Evolutionary conservation across 2,113 vertebrate species (phyloP), one percentile per base, ranked within the genome.

Genomic region (Actenoides hombroni): DNA sequence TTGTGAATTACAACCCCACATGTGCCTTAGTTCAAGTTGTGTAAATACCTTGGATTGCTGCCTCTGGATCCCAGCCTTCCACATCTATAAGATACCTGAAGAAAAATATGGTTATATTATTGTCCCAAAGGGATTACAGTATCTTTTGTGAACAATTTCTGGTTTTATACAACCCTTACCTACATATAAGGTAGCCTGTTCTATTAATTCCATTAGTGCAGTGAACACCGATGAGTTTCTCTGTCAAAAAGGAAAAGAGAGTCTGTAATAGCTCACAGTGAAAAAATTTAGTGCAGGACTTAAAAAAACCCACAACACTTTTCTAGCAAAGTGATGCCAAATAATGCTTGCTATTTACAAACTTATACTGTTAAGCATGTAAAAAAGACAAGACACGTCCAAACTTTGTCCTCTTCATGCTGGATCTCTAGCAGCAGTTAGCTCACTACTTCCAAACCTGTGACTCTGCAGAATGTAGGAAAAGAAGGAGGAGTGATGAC

Each of bases 151-250:
- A 97, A 79, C 57, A 82, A 78, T 80, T 88, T 79, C 25, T 81
- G 28, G 6, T 89, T 90, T 93, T 51, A 82, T 84, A 48, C 44
- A 90, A 83, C 56, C 64, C 95, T 97, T 98, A 98, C 97, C 98
- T 97, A 95, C 98, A 98, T 90, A 98, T 98, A 84, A 98, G 98
- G 84, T 98, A 98, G 75, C 98, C 97, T 35, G 98, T 98, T 93
- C 98, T 97, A 86, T 98, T 98, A 92, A 98, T 97, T 94, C 98
- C 98, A 5, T 97, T 98, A 85, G 98, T 98, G 90, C 97, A 98
- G 89, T 98, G 97, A 95, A 98, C 97, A 2, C 98, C 97, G 74
- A 98, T 98, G 56, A 98, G 97, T 80, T 97, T 98, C 61, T 97
- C 98, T 98, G 74, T 83, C 49, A 95, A 85, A 95, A 96, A 95